Base-by-base conservation (phyloP, 2,888 invertebrate species). In the Drosophila algonquin region DNA sequence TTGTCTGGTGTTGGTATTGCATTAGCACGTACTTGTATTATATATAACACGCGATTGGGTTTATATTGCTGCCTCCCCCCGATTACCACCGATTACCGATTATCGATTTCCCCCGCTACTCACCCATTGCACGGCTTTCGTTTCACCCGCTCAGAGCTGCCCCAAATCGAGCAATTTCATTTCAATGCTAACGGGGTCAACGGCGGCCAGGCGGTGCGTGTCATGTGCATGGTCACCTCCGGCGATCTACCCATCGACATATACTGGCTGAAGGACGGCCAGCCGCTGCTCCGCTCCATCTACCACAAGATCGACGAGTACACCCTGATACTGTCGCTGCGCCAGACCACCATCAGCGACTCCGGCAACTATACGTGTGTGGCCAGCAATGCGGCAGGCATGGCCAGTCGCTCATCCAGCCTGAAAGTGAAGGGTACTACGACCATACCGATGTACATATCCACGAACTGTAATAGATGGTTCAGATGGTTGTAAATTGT, bases 181-280 rank as follows among this genome's bases (percentile, higher is more conserved):
- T 93, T 93, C 80, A 93, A 93, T 90, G 84, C 90, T 53, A 93
- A 92, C 73, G 93, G 93, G 61, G 92, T 93, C 47, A 93, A 93
- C 85, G 93, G 93, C 69, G 93, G 93, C 52, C 92, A 93, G 77
- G 93, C 93, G 59, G 92, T 93, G 32, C 92, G 93, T 75, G 91
- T 93, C 53, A 92, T 93, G 90, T 96, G 96, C 92, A 95, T 95
- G 81, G 94, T 95, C 79, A 94, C 94, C 76, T 94, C 95, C 85
- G 96, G 97, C 73, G 97, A 97, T 93, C 93, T 96, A 81, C 97
- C 97, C 56, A 94, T 97, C 77, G 94, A 94, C 80, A 95, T 97
- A 69, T 93, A 94, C 74, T 97, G 94, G 94, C 90, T 93, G 46
- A 94, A 94, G 89, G 93, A 94, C 83, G 93, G 92, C 61, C 85